Evolutionary conservation across 2,888 invertebrate species (phyloP).

Genomic region (Boloria euphrosyne): DNA sequence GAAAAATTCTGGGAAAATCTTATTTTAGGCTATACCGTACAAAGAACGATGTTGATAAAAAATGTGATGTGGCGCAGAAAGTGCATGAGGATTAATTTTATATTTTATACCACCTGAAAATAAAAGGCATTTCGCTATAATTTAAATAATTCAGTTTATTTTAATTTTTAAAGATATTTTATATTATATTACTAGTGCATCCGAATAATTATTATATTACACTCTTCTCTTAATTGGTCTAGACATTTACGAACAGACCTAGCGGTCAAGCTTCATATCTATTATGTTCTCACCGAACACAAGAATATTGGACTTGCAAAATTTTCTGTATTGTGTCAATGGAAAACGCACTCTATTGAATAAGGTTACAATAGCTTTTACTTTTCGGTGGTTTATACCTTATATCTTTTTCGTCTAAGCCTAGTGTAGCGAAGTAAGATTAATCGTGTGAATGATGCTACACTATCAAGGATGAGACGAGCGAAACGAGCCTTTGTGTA

Average conservation of each 20-base stretch:
- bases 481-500: constrained; percentile 26
- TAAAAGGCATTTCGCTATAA: background rate
- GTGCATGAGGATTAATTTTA: no score
- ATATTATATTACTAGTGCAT: background rate
- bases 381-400: background rate
- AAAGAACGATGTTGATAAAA: no score
- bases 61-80: no score
- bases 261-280: constrained; percentile 22
- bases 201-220: background rate
- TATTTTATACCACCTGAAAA: no score
- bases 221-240: constrained; percentile 40
- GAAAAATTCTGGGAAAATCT: no score
- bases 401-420: constrained; percentile 4
- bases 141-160: background rate
- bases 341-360: background rate
- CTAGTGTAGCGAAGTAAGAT: constrained; percentile 24
- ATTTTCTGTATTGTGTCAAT: background rate
- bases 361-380: background rate
- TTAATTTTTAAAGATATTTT: background rate
- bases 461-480: constrained; percentile 30
- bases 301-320: constrained; percentile 15
- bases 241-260: constrained; percentile 5
- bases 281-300: constrained; percentile 13
- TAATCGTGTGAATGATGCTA: constrained; percentile 32
- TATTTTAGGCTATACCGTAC: no score